Evolutionary conservation across 2,113 vertebrate genomes (phyloP), one percentile per base, ranked within the genome.

Genomic region (Raphicerus campestris): DNA sequence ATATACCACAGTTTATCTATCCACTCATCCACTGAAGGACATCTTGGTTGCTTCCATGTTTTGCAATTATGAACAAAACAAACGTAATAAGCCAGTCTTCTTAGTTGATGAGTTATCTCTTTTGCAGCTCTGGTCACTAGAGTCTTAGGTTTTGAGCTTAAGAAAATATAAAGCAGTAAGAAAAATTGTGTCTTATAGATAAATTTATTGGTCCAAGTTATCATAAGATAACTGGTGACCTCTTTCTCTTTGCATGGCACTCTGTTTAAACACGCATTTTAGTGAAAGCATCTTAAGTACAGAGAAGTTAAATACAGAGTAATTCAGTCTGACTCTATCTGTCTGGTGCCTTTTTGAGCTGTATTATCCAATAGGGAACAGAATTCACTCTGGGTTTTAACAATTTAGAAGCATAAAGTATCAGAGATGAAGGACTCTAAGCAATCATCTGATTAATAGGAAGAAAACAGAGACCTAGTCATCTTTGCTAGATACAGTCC

Each of bases 261-360:
- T 82, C 7, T 86, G 77, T 92, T 45, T 82, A 97, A 92, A 66
- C 73, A 93, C 16, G 10, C n/a, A 90, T 94, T 94, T 93, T 91
- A 83, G 87, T 45, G 26, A 70, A 80, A 61, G 88, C 90, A 58
- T 75, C 92, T 77, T 93, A 94, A 97, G 77, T 90, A 96, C 92
- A 95, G 91, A 95, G 90, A 92, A 45, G 73, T 92, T 96, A 96
- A 96, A 85, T 93, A 92, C 32, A 95, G 94, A 83, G 91, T 96
- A 93, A 94, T 94, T 96, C 85, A n/a, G 96, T 96, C 87, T 92
- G 80, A 96, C 49, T 96, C 58, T 87, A 85, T 82, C 86, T 58
- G 85, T 20, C 77, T 92, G 94, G 92, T 2, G 24, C 87, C 49
- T 53, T 90, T 90, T 86, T 83, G 77, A 97, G 91, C 88, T 95